Evolutionary conservation across 2,113 vertebrate genomes (phyloP).

Genomic region (Melozone crissalis): DNA sequence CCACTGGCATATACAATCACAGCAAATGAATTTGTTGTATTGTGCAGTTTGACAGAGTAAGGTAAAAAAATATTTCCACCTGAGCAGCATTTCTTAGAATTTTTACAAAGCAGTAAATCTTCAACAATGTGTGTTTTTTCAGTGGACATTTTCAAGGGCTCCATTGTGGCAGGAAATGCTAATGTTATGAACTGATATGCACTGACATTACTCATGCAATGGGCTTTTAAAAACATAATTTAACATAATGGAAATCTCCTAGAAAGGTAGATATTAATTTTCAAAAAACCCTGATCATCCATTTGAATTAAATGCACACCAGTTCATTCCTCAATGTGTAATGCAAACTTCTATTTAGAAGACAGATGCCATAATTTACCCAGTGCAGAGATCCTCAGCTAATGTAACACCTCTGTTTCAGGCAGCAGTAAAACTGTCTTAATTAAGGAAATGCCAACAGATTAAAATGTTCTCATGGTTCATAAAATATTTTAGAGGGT

Average conservation of each 20-base stretch:
- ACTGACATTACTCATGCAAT: background rate
- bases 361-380: background rate
- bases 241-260: background rate
- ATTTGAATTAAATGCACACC: slow-evolving; percentile 10
- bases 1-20: background rate
- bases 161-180: background rate
- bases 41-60: background rate
- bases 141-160: background rate
- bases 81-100: background rate
- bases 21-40: background rate
- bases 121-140: background rate
- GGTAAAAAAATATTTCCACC: background rate
- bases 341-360: background rate
- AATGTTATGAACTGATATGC: background rate
- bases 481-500: background rate
- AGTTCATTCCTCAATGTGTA: background rate
- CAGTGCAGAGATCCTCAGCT: background rate
- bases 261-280: background rate
- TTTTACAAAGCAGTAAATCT: background rate
- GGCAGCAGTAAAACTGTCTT: background rate
- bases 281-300: background rate
- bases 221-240: background rate
- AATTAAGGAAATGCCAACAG: background rate
- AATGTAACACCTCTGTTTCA: background rate
- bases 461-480: slow-evolving; percentile 1